Base-by-base conservation (phyloP, 2,797 vertebrate species). In the Dryobates pubescens region DNA sequence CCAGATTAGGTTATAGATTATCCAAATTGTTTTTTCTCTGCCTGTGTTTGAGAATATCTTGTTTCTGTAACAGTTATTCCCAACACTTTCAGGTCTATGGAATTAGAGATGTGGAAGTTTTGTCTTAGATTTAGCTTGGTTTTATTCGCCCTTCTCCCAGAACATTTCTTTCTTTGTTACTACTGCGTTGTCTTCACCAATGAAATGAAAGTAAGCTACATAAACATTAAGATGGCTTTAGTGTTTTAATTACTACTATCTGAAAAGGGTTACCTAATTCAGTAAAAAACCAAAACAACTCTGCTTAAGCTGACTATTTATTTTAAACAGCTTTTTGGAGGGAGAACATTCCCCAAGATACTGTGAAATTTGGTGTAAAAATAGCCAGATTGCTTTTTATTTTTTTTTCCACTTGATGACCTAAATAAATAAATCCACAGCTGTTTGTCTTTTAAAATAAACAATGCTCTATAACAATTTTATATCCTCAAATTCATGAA, bases 121-220 rank as follows among this genome's bases (percentile, higher is more conserved):
- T 29, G 6, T 16, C 19, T 74, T 79, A 76, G 24, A 26, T 80
- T 82, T 67, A 24, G 4, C 26, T 58, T 41, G 11, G 11, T 10
- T 71, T 69, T 85, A 30, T 78, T 58, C 0, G 3, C 17, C 6
- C 3, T 0, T 3, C 4, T 14, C 49, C 27, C 27, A 1, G 0
- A 34, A 43, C 24, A 20, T 72, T 74, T 86, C 18, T 3, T 4
- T 62, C 19, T 85, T 74, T 65, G 7, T 47, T 68, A 24, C 15
- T 72, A 23, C 27, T 87, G 54, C 53, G 67, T 90, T 53, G 5
- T 34, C 41, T 72, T 95, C n/a, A 30, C 32, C 59, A 8, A 12
- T 47, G 36, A 56, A 92, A 23, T 5, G 8, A 23, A 71, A 62
- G 14, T 27, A 11, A 17, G 83, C 5, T 26, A 36, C 16, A 10